Conservation (phyloP, 2,888 invertebrate genomes). For the Stenchaetothrips biformis region DNA sequence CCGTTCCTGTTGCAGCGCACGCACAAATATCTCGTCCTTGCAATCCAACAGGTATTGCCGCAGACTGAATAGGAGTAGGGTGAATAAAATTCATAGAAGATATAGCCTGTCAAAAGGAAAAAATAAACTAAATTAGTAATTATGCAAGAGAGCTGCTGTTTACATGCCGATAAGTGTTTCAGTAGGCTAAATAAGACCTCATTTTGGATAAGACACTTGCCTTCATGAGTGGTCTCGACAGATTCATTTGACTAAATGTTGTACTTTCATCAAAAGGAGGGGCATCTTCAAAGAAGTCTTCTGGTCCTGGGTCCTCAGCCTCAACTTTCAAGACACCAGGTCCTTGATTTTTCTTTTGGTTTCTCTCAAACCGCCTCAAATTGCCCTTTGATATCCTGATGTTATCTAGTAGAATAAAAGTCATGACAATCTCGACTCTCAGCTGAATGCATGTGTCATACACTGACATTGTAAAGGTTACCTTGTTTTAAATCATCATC, state of each 20-base stretch:
- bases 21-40: conserved; percentile 94
- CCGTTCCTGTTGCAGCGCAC: conserved; percentile 96
- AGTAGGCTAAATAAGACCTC: conserved; percentile 18
- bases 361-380: conserved; percentile 48
- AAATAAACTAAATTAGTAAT: conserved; percentile 26
- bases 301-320: conserved; percentile 39
- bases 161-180: conserved; percentile 7
- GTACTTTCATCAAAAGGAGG: conserved; percentile 56
- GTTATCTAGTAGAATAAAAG: conserved; percentile 49
- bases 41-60: conserved; percentile 90
- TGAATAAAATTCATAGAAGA: conserved; percentile 81
- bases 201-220: conserved; percentile 42
- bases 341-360: conserved; percentile 50
- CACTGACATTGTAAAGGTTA: conserved; percentile 33
- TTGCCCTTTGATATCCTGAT: conserved; percentile 63
- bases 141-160: conserved; percentile 10
- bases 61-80: conserved; percentile 95
- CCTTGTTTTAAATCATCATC: conserved; percentile 69
- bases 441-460: background rate
- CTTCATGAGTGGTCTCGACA: conserved; percentile 88
- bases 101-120: conserved; percentile 59
- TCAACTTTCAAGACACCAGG: conserved; percentile 47
- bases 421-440: background rate
- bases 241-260: conserved; percentile 91
- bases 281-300: conserved; percentile 60